A percentile compares a stretch with the other conserved stretches of the same genome.
These are phyloP conservation scores for Bucco capensis DNA, from an alignment of 2,113 vertebrate species.

Conservation along the genomic window DNA sequence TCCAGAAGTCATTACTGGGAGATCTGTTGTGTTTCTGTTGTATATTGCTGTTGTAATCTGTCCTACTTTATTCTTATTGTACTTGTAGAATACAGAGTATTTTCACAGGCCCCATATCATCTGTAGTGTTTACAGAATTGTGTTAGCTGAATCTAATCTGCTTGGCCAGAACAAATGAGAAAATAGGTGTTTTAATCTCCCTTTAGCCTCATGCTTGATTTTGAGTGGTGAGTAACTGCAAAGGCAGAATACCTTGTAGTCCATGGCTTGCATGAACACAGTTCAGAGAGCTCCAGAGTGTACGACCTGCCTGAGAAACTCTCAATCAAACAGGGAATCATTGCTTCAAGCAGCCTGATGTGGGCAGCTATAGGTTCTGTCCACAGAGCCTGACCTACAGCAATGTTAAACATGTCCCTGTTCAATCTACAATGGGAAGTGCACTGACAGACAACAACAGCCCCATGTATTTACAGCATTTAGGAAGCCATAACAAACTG, in stretches of 20 bases:
- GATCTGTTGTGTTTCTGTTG: not conserved
- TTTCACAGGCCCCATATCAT: not conserved
- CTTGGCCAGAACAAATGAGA: not conserved
- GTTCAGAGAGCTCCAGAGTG: not conserved
- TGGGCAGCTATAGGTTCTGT: not conserved
- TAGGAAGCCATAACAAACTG: not conserved
- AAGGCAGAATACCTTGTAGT: not conserved
- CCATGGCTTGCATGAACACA: not conserved
- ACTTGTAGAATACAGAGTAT: not conserved
- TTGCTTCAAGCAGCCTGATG: rapidly evolving
- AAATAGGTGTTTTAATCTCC: not conserved
- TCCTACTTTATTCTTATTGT: not conserved
- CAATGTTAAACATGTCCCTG: not conserved
- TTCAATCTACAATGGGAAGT: not conserved
- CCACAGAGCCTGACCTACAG: not conserved
- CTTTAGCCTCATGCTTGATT: not conserved
- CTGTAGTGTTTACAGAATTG: not conserved
- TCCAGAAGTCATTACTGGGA: not conserved
- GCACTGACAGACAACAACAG: not conserved
- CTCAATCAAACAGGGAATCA: rapidly evolving
- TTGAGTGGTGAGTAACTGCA: not conserved
- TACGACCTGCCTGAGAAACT: not conserved
- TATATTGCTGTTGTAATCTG: not conserved
- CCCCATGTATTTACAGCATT: not conserved
- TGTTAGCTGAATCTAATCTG: not conserved